A percentile compares a stretch with the other conserved stretches of the same genome.
phyloP scores from a whole-genome alignment of 2,797 vertebrate species.

The Nothura maculosa region DNA sequence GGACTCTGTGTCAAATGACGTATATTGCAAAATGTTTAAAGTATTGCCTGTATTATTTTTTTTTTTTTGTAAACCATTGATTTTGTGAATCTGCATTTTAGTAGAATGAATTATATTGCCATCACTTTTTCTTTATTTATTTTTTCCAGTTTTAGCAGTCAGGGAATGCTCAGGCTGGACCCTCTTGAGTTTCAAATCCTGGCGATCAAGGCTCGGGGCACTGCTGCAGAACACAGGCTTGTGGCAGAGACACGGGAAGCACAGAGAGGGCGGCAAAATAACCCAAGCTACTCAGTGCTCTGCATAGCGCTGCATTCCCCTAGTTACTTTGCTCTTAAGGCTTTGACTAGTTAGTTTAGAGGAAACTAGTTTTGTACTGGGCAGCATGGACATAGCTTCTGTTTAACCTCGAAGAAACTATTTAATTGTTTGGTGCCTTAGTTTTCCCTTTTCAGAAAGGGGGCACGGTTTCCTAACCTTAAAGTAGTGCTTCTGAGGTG shows the following conservation, averaged over 20 bases:
- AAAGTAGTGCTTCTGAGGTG: background rate
- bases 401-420: background rate
- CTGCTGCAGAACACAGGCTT: background rate
- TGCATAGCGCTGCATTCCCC: background rate
- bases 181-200: background rate
- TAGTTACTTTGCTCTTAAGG: background rate
- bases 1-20: background rate
- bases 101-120: background rate
- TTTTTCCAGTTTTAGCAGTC: background rate
- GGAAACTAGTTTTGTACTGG: background rate
- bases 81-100: background rate
- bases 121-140: background rate
- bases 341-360: background rate
- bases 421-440: background rate
- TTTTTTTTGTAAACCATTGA: background rate
- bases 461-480: background rate
- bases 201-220: background rate
- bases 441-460: conserved; percentile 18
- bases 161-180: background rate
- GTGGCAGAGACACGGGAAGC: background rate
- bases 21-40: background rate
- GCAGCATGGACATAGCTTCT: background rate
- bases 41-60: background rate
- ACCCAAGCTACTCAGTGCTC: background rate
- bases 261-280: background rate